Percentiles rank a stretch among this genome's conserved stretches.
Evolutionary conservation across 2,797 vertebrate species (phyloP).

Genomic region (Buphagus erythrorhynchus): DNA sequence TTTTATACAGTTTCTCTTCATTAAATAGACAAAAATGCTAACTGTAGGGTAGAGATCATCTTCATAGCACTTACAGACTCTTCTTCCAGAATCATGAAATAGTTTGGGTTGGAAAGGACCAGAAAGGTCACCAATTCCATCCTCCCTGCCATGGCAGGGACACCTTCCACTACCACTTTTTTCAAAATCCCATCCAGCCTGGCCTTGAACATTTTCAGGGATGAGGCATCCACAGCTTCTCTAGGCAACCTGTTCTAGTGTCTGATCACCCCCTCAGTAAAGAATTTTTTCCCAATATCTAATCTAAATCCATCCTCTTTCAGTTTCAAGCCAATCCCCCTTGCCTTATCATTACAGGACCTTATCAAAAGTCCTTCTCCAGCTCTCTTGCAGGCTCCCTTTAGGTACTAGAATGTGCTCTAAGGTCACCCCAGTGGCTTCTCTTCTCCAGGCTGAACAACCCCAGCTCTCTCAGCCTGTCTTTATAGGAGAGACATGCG

Average conservation of each 20-base stretch:
- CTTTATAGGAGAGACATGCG: not conserved
- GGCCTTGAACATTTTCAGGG: not conserved
- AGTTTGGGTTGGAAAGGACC: not conserved
- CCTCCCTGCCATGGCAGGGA: not conserved
- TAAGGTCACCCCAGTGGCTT: rapidly evolving
- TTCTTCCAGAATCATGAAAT: not conserved
- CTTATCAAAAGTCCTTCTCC: not conserved
- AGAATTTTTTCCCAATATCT: not conserved
- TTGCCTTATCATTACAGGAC: no score
- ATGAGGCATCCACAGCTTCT: not conserved
- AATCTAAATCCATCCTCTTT: not conserved
- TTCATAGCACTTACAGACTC: not conserved
- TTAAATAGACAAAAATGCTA: not conserved
- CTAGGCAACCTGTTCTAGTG: not conserved
- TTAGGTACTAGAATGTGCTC: not conserved
- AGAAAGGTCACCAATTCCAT: not conserved
- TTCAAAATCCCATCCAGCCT: not conserved
- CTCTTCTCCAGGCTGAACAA: not conserved
- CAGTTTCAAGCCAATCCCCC: not conserved
- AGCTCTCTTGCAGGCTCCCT: not conserved
- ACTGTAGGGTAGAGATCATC: not conserved
- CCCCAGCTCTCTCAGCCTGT: not conserved
- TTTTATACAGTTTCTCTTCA: not conserved
- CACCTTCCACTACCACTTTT: not conserved
- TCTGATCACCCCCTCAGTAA: not conserved